Evolutionary conservation across 1,140 invertebrate species (phyloP).

Genomic region (Laodelphax striatellus): DNA sequence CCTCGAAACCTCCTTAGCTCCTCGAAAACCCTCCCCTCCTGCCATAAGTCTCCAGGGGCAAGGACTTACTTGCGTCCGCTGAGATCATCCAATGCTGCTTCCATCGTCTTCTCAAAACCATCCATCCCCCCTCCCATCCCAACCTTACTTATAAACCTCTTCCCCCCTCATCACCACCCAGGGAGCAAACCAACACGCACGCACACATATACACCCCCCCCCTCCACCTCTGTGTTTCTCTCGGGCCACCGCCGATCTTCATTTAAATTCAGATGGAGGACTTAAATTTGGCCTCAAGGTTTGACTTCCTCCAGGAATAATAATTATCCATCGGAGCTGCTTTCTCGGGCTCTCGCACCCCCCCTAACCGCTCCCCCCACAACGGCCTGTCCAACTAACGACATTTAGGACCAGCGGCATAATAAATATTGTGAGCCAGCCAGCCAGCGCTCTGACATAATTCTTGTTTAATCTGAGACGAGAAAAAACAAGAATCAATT

Average conservation of each 20-base stretch:
- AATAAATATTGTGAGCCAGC: no score
- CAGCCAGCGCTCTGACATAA: no score
- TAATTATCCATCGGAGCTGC: neutral
- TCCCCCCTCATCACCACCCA: neutral
- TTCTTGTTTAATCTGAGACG: no score
- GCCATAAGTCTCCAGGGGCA: neutral
- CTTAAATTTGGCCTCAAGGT: conserved; percentile 4
- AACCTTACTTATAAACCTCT: neutral
- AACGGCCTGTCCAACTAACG: neutral
- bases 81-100: neutral
- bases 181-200: no score
- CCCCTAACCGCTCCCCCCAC: no score
- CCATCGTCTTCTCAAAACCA: no score
- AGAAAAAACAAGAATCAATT: no score
- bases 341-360: no score
- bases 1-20: neutral
- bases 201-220: no score
- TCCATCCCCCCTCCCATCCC: no score
- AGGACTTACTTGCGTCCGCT: conserved; percentile 1
- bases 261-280: conserved; percentile 9
- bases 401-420: neutral
- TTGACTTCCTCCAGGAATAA: conserved; percentile 2
- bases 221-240: no score
- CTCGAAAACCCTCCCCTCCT: neutral
- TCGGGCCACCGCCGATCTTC: neutral